phyloP scores from a whole-genome alignment of 2,797 vertebrate species.

The Hephaestus fuliginosus region DNA sequence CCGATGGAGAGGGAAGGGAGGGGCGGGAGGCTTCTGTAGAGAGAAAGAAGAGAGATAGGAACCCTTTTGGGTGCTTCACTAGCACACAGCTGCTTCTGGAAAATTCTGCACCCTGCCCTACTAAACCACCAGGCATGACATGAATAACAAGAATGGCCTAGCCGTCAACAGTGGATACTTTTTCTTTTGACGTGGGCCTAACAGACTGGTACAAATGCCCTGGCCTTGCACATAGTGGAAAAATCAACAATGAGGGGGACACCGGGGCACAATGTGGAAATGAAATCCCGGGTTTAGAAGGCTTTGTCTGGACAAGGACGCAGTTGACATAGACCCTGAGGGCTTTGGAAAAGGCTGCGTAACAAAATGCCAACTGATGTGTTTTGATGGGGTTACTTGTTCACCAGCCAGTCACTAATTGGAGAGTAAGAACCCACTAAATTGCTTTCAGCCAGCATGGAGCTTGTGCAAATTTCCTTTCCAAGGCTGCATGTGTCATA shows the following conservation, averaged over 20 bases:
- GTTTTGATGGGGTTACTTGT: conserved; percentile 81
- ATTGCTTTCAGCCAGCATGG: conserved; percentile 54
- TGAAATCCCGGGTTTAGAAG: conserved; percentile 81
- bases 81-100: conserved; percentile 97
- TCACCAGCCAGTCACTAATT: conserved; percentile 81
- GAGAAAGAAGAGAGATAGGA: conserved; percentile 74
- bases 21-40: conserved; percentile 51
- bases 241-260: conserved; percentile 83
- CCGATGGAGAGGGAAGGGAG: conserved; percentile 75
- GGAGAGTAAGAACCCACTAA: conserved; percentile 61
- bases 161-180: conserved; percentile 77
- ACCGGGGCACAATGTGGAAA: conserved; percentile 81
- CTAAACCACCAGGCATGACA: conserved; percentile 92
- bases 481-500: conserved; percentile 30
- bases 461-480: conserved; percentile 52
- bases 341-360: conserved; percentile 77
- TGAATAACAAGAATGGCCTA: conserved; percentile 83
- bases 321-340: conserved; percentile 73
- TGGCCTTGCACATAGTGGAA: conserved; percentile 83
- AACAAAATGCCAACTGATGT: conserved; percentile 81
- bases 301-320: conserved; percentile 81
- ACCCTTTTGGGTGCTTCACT: conserved; percentile 87
- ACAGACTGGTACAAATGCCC: conserved; percentile 80
- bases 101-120: conserved; percentile 92
- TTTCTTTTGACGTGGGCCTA: conserved; percentile 81